Base-by-base conservation (phyloP, 1,140 invertebrate species). In the Vanessa atalanta region DNA sequence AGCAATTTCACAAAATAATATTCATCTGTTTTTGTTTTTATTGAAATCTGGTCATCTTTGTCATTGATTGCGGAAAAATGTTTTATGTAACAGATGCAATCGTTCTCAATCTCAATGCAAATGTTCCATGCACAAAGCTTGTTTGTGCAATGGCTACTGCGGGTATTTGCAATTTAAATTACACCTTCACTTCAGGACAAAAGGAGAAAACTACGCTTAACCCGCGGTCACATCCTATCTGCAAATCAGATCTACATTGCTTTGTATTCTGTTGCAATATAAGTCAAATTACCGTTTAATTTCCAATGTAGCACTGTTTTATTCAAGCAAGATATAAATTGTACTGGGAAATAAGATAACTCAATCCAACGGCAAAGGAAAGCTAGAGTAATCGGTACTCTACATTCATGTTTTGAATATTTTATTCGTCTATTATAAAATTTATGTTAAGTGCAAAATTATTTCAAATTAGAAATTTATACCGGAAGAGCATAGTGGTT, bases 101-200 rank as follows among this genome's bases (percentile, higher is more conserved):
- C 53, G 47, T 66, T 72, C 64, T 72, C 63, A 77, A 76, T 77
- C 61, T 73, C 50, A 60, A 77, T 77, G 75, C 71, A 77, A 72
- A 72, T 76, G 26, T 23, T 47, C 20, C 60, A 57, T 72, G 70
- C 66, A 70, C 71, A 67, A 65, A 77, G 67, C 47, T 77, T 63
- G 37, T 47, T 69, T 68, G 64, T 66, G 47, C 64, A 47, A 55
- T 63, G 16, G 68, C 60, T 60, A 57, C 53, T 23, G 47, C 57
- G 73, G 57, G 16, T 70, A 70, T 70, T 75, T 71, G 70, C 67
- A 75, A 70, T 70, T 65, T 67, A 66, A 47, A 75, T 70, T 7
- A 57, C 47, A 50, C 53, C 23, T 47, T 72, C 53, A 43, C 64
- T 37, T 13, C 66, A 14, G 51, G 66, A 68, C 50, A 68, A 61